Evolutionary conservation across 2,113 vertebrate species (phyloP).

Genomic region (Spheniscus mendiculus): DNA sequence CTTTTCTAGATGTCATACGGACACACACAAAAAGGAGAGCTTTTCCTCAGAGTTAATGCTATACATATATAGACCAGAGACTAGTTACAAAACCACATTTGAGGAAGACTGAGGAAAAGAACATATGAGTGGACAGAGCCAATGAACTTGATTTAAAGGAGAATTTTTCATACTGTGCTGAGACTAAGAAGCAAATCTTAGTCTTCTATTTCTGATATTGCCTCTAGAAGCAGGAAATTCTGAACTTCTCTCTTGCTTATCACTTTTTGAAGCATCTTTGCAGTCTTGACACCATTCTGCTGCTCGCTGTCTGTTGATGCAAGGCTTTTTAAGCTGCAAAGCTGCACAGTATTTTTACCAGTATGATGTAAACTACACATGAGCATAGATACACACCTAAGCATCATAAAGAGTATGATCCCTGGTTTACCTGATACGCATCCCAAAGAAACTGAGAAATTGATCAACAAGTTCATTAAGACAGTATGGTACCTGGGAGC

Average conservation of each 20-base stretch:
- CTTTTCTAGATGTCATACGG: not conserved
- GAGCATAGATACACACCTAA: not conserved
- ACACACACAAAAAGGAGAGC: not conserved
- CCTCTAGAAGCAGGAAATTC: not conserved
- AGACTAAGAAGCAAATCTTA: not conserved
- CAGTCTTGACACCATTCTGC: not conserved
- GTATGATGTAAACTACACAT: fast-evolving
- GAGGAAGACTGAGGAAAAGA: not conserved
- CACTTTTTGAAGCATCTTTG: not conserved
- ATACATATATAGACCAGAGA: too few species aligned
- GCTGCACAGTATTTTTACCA: not conserved
- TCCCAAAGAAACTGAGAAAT: not conserved
- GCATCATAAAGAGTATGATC: not conserved
- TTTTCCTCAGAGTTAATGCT: not conserved
- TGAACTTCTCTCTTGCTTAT: not conserved
- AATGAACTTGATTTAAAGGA: not conserved
- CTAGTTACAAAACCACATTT: not conserved
- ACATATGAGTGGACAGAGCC: not conserved
- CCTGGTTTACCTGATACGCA: not conserved
- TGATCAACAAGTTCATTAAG: not conserved
- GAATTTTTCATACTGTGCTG: not conserved
- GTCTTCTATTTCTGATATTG: not conserved
- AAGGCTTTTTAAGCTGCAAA: not conserved
- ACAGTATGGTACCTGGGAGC: not conserved
- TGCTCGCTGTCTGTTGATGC: not conserved